Evolutionary conservation across 2,113 vertebrate genomes (phyloP).

Genomic region (Pseudopipra pipra): DNA sequence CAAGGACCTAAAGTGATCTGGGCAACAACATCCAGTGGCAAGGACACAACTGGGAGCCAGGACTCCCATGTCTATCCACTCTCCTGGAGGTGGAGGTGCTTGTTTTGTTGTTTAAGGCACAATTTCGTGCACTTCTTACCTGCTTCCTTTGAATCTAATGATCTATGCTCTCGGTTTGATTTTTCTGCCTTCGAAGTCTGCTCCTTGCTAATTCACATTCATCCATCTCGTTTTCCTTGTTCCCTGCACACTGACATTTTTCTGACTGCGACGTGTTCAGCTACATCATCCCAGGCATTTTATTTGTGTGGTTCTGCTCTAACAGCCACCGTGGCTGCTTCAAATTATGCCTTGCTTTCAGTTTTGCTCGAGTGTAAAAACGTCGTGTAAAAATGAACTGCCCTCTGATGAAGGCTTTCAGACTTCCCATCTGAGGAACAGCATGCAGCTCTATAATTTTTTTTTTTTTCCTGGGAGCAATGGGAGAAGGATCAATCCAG

Average conservation of each 20-base stretch:
- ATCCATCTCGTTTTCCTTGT: background rate
- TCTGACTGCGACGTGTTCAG: background rate
- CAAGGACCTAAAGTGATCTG: fast-evolving
- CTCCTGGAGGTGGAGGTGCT: background rate
- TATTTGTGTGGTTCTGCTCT: conserved; percentile 38
- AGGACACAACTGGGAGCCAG: background rate
- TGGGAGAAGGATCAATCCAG: conserved; percentile 40
- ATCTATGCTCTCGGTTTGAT: background rate
- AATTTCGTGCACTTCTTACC: background rate
- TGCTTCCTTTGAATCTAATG: background rate
- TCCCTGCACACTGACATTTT: conserved; percentile 14
- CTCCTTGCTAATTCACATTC: background rate
- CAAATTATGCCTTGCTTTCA: conserved; percentile 49
- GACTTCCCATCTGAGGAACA: conserved; percentile 31
- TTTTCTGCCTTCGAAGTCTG: conserved; percentile 3
- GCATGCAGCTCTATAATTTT: background rate
- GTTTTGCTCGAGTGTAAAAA: conserved; percentile 27
- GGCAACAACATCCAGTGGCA: background rate
- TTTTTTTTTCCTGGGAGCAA: background rate
- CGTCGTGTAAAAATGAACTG: background rate
- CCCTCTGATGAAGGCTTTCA: conserved; percentile 50
- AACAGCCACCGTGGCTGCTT: background rate
- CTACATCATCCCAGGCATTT: conserved; percentile 34
- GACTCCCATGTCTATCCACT: fast-evolving
- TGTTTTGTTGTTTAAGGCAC: background rate